Evolutionary conservation across 2,113 vertebrate genomes (phyloP), one percentile per base, ranked within the genome.

Genomic region (Neotragus moschatus): DNA sequence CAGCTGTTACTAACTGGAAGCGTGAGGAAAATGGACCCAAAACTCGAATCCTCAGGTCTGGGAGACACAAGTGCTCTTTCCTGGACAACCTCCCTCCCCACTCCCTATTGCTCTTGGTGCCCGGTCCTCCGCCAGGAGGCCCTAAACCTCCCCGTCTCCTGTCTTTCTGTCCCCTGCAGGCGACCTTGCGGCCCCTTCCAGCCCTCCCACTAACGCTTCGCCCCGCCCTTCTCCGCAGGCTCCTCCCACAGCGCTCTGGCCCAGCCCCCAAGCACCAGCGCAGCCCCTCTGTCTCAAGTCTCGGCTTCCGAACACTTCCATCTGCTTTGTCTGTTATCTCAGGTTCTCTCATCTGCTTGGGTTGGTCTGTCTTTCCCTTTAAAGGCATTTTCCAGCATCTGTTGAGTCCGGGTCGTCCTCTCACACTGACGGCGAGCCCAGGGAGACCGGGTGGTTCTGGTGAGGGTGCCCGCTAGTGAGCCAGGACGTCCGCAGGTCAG

Each of bases 181-280:
- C 1, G 30, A 12, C 61, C 17, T 39, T 16, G 1, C 26, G 10
- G 7, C 15, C 25, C 7, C 73, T 39, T 43, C 6, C 7, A 21
- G 1, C 6, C 5, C 7, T 30, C n/a, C 21, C 4, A 15, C 3
- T 26, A 10, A 16, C 26, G 33, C 28, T 25, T 45, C 6, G 7
- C 8, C 60, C 0, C 14, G 26, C n/a, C 6, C 51, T 58, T 49
- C 60, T 49, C 77, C 30, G 6, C 11, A 43, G 13, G 51, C 3
- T 23, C 13, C 86, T 73, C 8, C 10, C 3, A 9, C 0, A 0
- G 79, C 25, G 30, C 26, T 33, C 45, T 21, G 30, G 21, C 14
- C 84, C 51, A 26, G 14, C 47, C 23, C 2, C 13, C 39, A 47
- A 2, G 17, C 30, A 6, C 1, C 4, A 6, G 12, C 77, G 49